A percentile compares a stretch with the other conserved stretches of the same genome.
These are phyloP conservation scores for Cossypha heuglini DNA, from an alignment of 2,797 vertebrate species.

Conservation along the genomic window DNA sequence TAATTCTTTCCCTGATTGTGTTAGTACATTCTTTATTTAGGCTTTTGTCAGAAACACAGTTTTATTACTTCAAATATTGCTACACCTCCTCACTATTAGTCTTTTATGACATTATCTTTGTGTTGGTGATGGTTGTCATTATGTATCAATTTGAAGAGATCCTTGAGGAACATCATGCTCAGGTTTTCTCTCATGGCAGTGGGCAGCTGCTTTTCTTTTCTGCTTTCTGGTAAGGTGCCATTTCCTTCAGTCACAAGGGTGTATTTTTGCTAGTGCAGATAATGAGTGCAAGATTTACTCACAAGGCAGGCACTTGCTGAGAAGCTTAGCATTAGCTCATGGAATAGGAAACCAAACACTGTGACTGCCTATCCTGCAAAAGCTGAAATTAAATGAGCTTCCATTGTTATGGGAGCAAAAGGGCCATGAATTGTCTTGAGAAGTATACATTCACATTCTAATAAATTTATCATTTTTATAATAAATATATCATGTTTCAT, in stretches of 20 bases:
- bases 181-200: conserved; percentile 22
- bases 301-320: conserved; percentile 5
- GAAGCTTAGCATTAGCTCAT: conserved; percentile 34
- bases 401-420: background rate
- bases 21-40: background rate
- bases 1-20: background rate
- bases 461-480: background rate
- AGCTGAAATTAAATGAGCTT: conserved; percentile 9
- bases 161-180: background rate
- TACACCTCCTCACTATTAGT: background rate
- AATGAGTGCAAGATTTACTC: conserved; percentile 38
- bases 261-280: conserved; percentile 2
- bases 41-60: conserved; percentile 10
- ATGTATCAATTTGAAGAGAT: conserved; percentile 40
- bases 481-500: background rate
- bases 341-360: background rate
- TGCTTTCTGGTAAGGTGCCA: conserved; percentile 36
- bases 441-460: background rate
- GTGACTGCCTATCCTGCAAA: background rate
- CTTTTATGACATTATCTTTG: conserved; percentile 27
- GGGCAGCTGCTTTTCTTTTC: conserved; percentile 27
- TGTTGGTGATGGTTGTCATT: conserved; percentile 52
- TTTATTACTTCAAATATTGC: conserved; percentile 30
- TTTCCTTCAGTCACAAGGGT: conserved; percentile 16
- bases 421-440: background rate